Conservation (phyloP, 2,113 vertebrate genomes). For the Sylvia atricapilla region DNA sequence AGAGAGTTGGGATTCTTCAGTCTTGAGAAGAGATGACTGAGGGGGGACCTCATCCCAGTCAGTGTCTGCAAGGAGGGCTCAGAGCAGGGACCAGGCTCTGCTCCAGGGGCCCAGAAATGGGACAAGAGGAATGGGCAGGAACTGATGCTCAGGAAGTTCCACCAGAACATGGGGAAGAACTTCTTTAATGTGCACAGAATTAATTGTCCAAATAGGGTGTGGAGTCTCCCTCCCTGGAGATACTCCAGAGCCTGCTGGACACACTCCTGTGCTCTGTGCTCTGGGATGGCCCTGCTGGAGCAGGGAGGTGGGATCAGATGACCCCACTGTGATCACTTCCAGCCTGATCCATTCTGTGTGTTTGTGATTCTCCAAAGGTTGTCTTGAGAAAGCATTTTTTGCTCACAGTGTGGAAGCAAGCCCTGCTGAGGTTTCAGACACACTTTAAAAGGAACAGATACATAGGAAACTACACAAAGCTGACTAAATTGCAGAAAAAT, state of each 20-base stretch:
- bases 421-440: background rate
- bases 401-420: background rate
- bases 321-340: background rate
- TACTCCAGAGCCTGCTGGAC: background rate
- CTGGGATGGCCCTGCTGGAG: background rate
- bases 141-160: background rate
- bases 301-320: background rate
- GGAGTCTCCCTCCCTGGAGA: accelerated
- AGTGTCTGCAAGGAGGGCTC: background rate
- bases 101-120: accelerated
- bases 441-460: background rate
- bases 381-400: background rate
- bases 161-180: background rate
- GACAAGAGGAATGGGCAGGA: background rate
- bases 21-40: background rate
- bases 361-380: background rate
- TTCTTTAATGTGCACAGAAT: background rate
- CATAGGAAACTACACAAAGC: background rate
- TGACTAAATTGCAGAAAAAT: background rate
- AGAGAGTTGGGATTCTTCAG: background rate
- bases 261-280: background rate
- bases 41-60: background rate
- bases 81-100: background rate
- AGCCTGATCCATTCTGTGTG: background rate
- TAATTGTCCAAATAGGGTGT: background rate